Evolutionary conservation across 2,113 vertebrate genomes (phyloP).

Genomic region (Hippocampus comes): DNA sequence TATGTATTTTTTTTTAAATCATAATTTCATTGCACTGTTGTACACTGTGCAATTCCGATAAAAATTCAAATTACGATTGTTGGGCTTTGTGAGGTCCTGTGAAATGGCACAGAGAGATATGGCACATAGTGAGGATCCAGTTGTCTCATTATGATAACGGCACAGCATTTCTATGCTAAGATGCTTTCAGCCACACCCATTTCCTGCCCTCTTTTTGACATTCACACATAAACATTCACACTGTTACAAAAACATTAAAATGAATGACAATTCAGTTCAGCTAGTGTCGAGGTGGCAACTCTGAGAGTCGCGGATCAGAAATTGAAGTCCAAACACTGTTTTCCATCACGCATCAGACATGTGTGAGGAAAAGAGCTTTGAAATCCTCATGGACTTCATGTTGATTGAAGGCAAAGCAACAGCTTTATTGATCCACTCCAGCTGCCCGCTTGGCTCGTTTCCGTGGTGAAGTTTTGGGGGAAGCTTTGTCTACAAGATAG

Average conservation of each 20-base stretch:
- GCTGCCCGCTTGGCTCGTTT: constrained; percentile 71
- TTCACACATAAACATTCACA: constrained; percentile 12
- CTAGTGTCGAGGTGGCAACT: constrained; percentile 26
- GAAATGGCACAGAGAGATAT: constrained; percentile 9
- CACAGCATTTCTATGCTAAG: constrained; percentile 1
- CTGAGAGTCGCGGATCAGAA: constrained; percentile 12
- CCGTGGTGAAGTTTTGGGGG: constrained; percentile 71
- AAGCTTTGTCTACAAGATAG: constrained; percentile 67
- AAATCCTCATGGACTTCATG: constrained; percentile 27
- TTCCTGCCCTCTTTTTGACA: neutral
- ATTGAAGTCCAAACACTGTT: constrained; percentile 17
- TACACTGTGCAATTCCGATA: neutral
- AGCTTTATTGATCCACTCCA: constrained; percentile 65
- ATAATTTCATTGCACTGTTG: neutral
- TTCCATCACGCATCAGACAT: constrained; percentile 14
- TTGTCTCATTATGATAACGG: constrained; percentile 5
- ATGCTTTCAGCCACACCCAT: constrained; percentile 1
- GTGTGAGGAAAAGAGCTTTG: constrained; percentile 17
- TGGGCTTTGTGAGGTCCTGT: neutral
- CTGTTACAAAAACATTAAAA: constrained; percentile 24
- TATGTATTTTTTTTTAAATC: neutral
- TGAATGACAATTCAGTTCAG: constrained; percentile 14
- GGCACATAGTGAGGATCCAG: constrained; percentile 16
- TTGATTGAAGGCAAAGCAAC: constrained; percentile 1
- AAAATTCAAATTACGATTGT: neutral